phyloP scores from a whole-genome alignment of 2,888 invertebrate genomes.

The Cistogaster globosa region DNA sequence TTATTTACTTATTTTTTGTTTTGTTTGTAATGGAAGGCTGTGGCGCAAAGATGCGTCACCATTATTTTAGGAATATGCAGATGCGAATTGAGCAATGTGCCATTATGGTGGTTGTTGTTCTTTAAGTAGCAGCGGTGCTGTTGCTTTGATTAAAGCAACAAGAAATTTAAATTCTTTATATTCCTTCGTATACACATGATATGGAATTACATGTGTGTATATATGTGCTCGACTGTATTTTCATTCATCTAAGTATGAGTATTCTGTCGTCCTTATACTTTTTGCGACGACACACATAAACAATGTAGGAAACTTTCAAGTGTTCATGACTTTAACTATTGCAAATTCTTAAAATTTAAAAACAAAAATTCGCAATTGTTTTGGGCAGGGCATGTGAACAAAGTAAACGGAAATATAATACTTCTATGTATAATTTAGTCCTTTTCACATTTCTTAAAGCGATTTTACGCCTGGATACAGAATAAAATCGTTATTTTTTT shows the following conservation, averaged over 20 bases:
- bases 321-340: slow-evolving; percentile 12
- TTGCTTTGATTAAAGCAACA: slow-evolving; percentile 37
- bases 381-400: not conserved
- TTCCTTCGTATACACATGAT: slow-evolving; percentile 4
- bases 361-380: not conserved
- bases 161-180: slow-evolving; percentile 34
- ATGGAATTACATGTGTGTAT: not conserved
- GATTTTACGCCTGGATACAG: too few species aligned
- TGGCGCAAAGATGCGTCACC: slow-evolving; percentile 42
- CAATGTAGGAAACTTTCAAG: slow-evolving; percentile 38
- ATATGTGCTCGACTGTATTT: slow-evolving; percentile 5
- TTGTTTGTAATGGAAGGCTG: not conserved
- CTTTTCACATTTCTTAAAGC: too few species aligned
- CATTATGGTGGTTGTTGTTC: not conserved
- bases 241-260: not conserved
- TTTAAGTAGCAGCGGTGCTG: not conserved
- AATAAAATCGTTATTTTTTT: too few species aligned
- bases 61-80: slow-evolving; percentile 65
- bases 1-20: slow-evolving; percentile 39
- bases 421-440: too few species aligned
- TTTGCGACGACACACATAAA: slow-evolving; percentile 31
- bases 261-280: slow-evolving; percentile 14
- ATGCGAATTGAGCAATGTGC: slow-evolving; percentile 45
- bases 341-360: not conserved
- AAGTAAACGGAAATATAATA: too few species aligned